These are phyloP conservation scores for Ciconia boyciana DNA, from an alignment of 2,113 vertebrate genomes.

Conservation along the genomic window DNA sequence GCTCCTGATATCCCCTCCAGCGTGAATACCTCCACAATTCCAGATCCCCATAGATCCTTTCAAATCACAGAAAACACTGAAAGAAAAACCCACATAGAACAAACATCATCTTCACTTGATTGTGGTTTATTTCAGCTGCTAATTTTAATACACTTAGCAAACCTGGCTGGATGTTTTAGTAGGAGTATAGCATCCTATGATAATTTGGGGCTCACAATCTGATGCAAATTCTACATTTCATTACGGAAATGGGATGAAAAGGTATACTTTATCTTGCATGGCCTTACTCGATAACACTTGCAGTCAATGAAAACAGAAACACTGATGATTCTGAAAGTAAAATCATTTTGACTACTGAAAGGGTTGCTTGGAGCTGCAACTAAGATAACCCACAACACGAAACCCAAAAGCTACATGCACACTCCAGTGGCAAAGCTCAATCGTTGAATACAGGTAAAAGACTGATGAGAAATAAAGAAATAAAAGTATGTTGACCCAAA, in stretches of 20 bases:
- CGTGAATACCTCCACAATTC: background rate
- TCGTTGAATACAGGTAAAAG: background rate
- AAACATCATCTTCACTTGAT: background rate
- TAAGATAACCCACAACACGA: background rate
- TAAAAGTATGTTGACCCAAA: background rate
- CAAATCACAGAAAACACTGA: background rate
- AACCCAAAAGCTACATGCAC: background rate
- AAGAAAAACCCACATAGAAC: background rate
- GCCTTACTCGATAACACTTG: fast-evolving
- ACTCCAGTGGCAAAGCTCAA: background rate
- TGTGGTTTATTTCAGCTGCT: background rate
- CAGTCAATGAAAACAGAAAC: background rate
- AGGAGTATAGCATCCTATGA: background rate
- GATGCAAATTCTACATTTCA: background rate
- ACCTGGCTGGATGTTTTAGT: background rate
- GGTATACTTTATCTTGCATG: fast-evolving
- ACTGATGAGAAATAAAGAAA: background rate
- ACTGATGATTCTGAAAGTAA: background rate
- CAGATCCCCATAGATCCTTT: background rate
- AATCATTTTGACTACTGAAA: background rate
- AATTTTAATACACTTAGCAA: background rate
- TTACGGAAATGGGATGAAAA: background rate
- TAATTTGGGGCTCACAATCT: background rate
- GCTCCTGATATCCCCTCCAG: background rate
- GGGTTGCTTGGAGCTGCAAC: background rate